Evolutionary conservation across 1,140 invertebrate genomes (phyloP).

Genomic region (Pomacea maculata): DNA sequence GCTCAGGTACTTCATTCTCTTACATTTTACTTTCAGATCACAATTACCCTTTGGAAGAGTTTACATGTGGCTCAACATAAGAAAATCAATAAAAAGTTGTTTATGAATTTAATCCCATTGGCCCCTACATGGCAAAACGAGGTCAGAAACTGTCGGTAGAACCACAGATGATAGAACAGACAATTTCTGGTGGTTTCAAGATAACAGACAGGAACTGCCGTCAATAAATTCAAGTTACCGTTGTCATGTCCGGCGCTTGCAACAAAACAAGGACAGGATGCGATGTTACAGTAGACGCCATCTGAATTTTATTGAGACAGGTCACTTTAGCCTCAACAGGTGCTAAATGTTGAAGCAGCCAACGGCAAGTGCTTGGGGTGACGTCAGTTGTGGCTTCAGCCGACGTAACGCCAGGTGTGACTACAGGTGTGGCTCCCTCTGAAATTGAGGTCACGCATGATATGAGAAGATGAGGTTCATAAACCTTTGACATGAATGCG

Average conservation of each 20-base stretch:
- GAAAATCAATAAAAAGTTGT: too few species aligned
- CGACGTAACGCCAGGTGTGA: background rate
- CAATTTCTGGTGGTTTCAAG: too few species aligned
- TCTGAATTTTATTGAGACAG: constrained; percentile 10
- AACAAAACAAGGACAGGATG: constrained; percentile 2
- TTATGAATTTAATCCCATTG: too few species aligned
- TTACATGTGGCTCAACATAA: too few species aligned
- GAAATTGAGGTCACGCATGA: background rate
- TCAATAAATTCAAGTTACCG: background rate
- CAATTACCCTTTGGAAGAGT: too few species aligned
- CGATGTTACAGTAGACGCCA: background rate
- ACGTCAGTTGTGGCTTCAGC: background rate
- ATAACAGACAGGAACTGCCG: too few species aligned
- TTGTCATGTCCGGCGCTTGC: background rate
- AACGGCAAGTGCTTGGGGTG: background rate
- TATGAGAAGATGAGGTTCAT: background rate
- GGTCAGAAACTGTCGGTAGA: too few species aligned
- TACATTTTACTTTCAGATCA: too few species aligned
- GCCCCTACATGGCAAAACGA: too few species aligned
- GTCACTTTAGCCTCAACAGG: background rate
- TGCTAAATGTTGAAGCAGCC: constrained; percentile 3
- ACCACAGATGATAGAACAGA: too few species aligned
- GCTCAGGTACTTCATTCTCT: too few species aligned
- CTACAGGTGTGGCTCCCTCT: background rate
- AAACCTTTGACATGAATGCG: too few species aligned